Evolutionary conservation across 2,113 vertebrate genomes (phyloP).

Genomic region (Indicator indicator): DNA sequence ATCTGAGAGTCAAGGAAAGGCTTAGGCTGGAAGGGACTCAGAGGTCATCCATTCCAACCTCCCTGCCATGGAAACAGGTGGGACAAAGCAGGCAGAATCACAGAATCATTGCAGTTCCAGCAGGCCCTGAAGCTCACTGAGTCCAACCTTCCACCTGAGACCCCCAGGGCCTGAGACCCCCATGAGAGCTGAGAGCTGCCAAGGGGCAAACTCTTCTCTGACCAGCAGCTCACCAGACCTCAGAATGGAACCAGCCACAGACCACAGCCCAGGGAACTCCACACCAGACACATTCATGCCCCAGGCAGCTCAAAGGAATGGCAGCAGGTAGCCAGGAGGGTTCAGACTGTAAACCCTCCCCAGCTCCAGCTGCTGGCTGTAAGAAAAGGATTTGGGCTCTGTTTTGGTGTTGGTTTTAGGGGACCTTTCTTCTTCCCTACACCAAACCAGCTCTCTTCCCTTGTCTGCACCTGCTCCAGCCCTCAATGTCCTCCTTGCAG

Average conservation of each 20-base stretch:
- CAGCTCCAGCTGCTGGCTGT: neutral
- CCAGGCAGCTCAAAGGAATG: neutral
- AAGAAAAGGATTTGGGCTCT: neutral
- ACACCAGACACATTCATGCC: fast-evolving
- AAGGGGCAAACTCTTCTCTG: neutral
- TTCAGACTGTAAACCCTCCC: neutral
- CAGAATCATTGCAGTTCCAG: too few relatives aligned
- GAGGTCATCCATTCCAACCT: too few relatives aligned
- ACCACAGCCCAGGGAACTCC: neutral
- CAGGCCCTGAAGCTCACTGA: too few relatives aligned
- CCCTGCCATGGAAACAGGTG: too few relatives aligned
- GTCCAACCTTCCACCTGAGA: too few relatives aligned
- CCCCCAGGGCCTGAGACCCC: too few relatives aligned
- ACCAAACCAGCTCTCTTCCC: neutral
- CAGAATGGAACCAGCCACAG: neutral
- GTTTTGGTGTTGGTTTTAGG: too few relatives aligned
- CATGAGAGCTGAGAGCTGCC: neutral
- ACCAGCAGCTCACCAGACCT: neutral
- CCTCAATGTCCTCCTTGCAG: neutral
- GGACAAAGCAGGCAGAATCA: too few relatives aligned
- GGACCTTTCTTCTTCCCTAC: neutral
- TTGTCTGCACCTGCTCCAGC: too few relatives aligned
- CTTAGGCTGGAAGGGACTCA: neutral
- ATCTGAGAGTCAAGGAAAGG: neutral
- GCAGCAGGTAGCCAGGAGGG: neutral